Base-by-base conservation (phyloP, 2,113 vertebrate species). In the Aegypius monachus region DNA sequence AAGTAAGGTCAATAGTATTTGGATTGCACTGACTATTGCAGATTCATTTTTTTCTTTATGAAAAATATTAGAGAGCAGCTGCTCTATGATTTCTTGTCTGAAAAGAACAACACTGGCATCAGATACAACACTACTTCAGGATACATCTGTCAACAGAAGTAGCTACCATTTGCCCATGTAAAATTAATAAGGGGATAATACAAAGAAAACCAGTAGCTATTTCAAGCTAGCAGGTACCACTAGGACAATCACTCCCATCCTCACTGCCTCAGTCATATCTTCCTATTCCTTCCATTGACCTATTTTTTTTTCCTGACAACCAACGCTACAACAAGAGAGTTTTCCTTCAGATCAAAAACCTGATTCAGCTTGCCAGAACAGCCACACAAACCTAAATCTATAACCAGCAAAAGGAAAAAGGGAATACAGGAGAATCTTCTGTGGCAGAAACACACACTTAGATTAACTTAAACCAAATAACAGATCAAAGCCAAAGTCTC, bases 1-100 rank as follows among this genome's bases (percentile, higher is more conserved):
- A 88, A 99, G 99, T 90, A 99, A 97, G 19, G 99, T 99, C 94
- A 99, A 97, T 4, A 99, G 97, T 89, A 99, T 99, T 98, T 99
- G 99, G 96, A 99, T 99, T 59, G 99, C 99, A 96, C 99, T 99
- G 98, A 99, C 99, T 66, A 99, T 99, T 29, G 99, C 99, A 16
- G 99, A 99, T 86, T 99, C 99, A 53, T 99, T 99, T 96, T 99
- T 99, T 96, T 99, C 99, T 97, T 99, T 99, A 95, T 99, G 99
- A 75, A 99, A 99, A 94, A 99, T 99, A 96, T 99, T 99, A 78
- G 99, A 98, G 56, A 99, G 98, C 82, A 99, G 98, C 97, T 99
- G 99, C 91, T 99, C 99, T 97, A 99, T 99, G 16, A 99, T 99
- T 98, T 99, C 99, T 98, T 99, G 99, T 78, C 99, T 99, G 93